Evolutionary conservation across 1,140 invertebrate genomes (phyloP).

Genomic region (Caerostris extrusa): DNA sequence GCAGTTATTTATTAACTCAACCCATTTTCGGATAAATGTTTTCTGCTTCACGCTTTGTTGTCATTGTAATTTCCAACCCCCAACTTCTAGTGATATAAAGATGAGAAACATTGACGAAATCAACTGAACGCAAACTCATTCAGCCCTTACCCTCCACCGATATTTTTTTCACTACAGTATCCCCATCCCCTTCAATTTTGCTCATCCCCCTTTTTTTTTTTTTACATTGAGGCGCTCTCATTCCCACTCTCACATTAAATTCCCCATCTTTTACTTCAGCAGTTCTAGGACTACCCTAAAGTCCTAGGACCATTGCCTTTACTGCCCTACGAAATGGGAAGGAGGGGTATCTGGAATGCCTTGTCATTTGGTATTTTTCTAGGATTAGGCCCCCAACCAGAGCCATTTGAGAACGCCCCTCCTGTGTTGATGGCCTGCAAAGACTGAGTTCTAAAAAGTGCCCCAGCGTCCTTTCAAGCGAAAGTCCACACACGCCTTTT

Average conservation of each 20-base stretch:
- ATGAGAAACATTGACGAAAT: slow-evolving; percentile 73
- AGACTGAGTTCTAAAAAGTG: slow-evolving; percentile 48
- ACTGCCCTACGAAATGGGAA: slow-evolving; percentile 65
- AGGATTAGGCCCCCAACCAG: slow-evolving; percentile 65
- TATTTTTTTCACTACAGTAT: slow-evolving; percentile 14
- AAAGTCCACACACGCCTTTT: slow-evolving; percentile 39
- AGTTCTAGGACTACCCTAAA: slow-evolving; percentile 63
- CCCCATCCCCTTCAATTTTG: slow-evolving; percentile 38
- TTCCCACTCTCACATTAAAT: slow-evolving; percentile 64
- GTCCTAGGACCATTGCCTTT: slow-evolving; percentile 72
- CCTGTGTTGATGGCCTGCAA: slow-evolving; percentile 72
- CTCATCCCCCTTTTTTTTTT: slow-evolving; percentile 16
- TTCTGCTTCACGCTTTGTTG: not conserved
- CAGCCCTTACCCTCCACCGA: not conserved
- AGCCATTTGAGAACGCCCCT: slow-evolving; percentile 71
- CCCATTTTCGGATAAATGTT: slow-evolving; percentile 12
- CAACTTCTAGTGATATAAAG: slow-evolving; percentile 53
- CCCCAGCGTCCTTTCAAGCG: not conserved
- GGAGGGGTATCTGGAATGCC: slow-evolving; percentile 57
- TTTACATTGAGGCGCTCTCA: slow-evolving; percentile 42
- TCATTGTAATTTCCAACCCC: not conserved
- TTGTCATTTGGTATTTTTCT: slow-evolving; percentile 77
- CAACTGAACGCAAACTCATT: slow-evolving; percentile 75
- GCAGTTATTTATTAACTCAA: slow-evolving; percentile 30
- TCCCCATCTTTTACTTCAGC: slow-evolving; percentile 72